phyloP scores from a whole-genome alignment of 2,113 vertebrate species.

The Riparia riparia region DNA sequence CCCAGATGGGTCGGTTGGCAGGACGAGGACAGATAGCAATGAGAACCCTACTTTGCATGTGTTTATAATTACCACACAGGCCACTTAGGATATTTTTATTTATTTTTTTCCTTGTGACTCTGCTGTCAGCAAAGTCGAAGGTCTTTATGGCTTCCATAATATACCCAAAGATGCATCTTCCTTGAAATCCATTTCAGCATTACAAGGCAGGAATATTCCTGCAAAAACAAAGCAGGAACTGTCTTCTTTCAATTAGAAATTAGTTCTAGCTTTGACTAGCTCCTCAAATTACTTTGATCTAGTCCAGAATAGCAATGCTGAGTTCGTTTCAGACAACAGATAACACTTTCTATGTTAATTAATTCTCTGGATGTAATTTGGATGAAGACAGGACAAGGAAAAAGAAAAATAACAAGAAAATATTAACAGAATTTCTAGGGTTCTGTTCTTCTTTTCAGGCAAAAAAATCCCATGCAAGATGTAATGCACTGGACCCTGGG shows the following conservation, averaged over 20 bases:
- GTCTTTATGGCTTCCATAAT: background rate
- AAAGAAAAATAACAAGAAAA: background rate
- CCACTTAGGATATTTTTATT: background rate
- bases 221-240: background rate
- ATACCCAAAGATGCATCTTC: background rate
- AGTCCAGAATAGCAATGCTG: background rate
- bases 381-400: background rate
- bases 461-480: background rate
- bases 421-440: background rate
- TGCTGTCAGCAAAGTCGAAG: background rate
- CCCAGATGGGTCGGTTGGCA: conserved; percentile 1
- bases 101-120: background rate
- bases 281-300: background rate
- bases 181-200: background rate
- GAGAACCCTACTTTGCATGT: background rate
- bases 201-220: background rate
- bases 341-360: background rate
- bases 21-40: background rate
- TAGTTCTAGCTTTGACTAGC: background rate
- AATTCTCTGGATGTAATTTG: background rate
- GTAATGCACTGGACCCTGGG: background rate
- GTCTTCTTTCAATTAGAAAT: background rate
- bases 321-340: background rate
- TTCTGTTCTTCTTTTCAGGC: background rate
- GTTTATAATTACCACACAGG: background rate